phyloP scores from a whole-genome alignment of 2,797 vertebrate genomes.

The Coccyzus lansbergi region DNA sequence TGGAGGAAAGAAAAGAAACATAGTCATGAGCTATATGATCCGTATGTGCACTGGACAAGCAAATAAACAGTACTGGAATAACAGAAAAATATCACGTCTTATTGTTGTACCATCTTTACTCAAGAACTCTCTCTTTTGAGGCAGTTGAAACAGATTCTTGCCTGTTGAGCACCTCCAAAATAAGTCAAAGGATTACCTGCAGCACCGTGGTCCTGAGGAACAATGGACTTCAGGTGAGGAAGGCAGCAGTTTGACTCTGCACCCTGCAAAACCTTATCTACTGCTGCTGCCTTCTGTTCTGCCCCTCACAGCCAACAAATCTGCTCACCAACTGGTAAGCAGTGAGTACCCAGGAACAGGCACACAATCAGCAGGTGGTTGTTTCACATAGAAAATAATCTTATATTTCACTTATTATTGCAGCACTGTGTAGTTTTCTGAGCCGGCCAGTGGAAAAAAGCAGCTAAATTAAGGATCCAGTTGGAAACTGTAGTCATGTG shows the following conservation, averaged over 20 bases:
- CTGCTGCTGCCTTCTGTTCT: not conserved
- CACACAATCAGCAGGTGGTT: not conserved
- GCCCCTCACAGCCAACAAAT: accelerated
- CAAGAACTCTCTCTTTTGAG: not conserved
- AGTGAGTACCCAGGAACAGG: not conserved
- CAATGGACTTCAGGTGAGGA: not conserved
- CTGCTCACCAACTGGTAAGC: not conserved
- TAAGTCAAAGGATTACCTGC: not conserved
- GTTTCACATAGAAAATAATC: not conserved
- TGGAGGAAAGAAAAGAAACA: not conserved
- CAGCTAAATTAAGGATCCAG: not conserved
- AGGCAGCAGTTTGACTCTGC: not conserved
- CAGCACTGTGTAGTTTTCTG: not conserved
- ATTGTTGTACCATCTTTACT: not conserved
- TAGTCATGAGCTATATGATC: not conserved
- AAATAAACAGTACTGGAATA: not conserved
- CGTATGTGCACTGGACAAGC: not conserved
- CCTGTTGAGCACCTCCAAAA: not conserved
- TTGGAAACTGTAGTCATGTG: constrained; percentile 19
- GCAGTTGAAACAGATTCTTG: not conserved
- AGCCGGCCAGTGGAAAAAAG: not conserved
- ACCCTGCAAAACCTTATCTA: not conserved
- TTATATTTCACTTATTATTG: not conserved
- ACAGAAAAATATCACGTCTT: not conserved
- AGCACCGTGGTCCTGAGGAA: not conserved